A percentile compares a stretch with the other conserved stretches of the same genome.
Conservation (phyloP, 2,113 vertebrate genomes). For the Cacatua alba region DNA sequence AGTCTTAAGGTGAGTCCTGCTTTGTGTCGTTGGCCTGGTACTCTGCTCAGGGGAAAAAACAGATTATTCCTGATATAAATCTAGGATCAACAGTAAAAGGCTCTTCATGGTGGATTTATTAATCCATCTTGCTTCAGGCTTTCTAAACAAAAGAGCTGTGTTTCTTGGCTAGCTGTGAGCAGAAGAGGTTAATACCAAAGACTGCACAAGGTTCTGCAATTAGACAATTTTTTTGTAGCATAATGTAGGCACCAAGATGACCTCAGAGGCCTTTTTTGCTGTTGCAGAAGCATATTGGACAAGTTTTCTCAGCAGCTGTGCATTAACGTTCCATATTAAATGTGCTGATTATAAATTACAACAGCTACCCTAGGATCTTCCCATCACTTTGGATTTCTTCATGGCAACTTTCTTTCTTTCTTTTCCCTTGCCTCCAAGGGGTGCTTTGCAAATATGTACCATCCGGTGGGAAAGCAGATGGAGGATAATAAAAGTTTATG, state of each 20-base stretch:
- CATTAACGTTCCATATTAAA: slow-evolving; percentile 45
- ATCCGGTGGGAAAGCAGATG: slow-evolving; percentile 11
- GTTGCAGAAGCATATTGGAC: slow-evolving; percentile 36
- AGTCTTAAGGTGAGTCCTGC: not conserved
- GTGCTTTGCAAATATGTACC: slow-evolving; percentile 4
- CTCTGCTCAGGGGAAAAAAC: not conserved
- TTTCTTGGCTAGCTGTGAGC: not conserved
- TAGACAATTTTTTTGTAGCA: slow-evolving; percentile 38
- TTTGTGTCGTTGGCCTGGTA: not conserved
- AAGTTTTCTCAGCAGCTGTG: slow-evolving; percentile 60
- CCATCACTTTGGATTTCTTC: slow-evolving; percentile 34
- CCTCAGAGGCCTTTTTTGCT: slow-evolving; percentile 42
- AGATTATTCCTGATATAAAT: not conserved
- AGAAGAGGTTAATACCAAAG: slow-evolving; percentile 6
- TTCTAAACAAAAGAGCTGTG: not conserved
- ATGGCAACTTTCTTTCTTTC: not conserved
- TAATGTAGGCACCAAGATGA: slow-evolving; percentile 23
- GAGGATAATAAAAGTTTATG: not conserved
- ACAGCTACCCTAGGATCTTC: slow-evolving; percentile 9
- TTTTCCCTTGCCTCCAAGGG: slow-evolving; percentile 14
- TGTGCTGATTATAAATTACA: slow-evolving; percentile 55
- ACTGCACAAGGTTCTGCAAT: slow-evolving; percentile 51
- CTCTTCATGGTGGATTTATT: not conserved
- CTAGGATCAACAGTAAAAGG: not conserved
- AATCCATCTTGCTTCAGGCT: not conserved